phyloP scores from a whole-genome alignment of 1,140 invertebrate genomes.

The Drosophila neocordata region DNA sequence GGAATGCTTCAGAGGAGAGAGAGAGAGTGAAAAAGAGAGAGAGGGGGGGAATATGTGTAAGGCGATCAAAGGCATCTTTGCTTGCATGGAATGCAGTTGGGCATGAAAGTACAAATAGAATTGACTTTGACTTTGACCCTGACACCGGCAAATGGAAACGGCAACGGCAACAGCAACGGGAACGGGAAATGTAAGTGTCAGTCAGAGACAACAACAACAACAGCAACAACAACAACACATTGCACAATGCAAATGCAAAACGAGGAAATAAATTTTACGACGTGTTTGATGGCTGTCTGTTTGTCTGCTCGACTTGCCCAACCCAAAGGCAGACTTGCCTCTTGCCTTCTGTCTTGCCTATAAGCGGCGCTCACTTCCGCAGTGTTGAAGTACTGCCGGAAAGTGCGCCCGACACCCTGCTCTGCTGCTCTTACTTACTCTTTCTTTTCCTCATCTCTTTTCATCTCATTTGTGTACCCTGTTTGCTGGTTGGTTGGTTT shows the following conservation, averaged over 20 bases:
- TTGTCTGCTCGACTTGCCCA: conserved; percentile 18
- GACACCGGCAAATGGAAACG: conserved; percentile 43
- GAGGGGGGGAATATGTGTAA: too few relatives aligned
- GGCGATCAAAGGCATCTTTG: conserved; percentile 49
- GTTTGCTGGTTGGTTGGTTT: conserved; percentile 41
- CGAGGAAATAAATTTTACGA: conserved; percentile 77
- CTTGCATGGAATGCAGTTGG: conserved; percentile 36
- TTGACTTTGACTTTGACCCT: conserved; percentile 74
- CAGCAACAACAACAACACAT: conserved; percentile 32
- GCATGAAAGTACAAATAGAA: conserved; percentile 72
- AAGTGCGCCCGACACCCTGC: conserved; percentile 19
- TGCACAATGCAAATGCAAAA: conserved; percentile 78
- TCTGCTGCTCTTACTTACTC: conserved; percentile 29
- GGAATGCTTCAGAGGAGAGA: conserved; percentile 6
- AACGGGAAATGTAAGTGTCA: conserved; percentile 26
- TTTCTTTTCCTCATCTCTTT: too few relatives aligned
- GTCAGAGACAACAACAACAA: conserved; percentile 5
- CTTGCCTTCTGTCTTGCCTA: conserved; percentile 21
- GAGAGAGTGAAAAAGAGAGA: too few relatives aligned
- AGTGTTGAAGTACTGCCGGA: conserved; percentile 32
- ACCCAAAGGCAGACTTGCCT: neutral
- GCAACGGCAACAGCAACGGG: conserved; percentile 25
- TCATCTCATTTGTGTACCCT: conserved; percentile 22
- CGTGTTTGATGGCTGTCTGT: conserved; percentile 75
- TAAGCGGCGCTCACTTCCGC: conserved; percentile 62